Conservation (phyloP, 2,888 invertebrate species). For the Cosmorhoe ocellata region DNA sequence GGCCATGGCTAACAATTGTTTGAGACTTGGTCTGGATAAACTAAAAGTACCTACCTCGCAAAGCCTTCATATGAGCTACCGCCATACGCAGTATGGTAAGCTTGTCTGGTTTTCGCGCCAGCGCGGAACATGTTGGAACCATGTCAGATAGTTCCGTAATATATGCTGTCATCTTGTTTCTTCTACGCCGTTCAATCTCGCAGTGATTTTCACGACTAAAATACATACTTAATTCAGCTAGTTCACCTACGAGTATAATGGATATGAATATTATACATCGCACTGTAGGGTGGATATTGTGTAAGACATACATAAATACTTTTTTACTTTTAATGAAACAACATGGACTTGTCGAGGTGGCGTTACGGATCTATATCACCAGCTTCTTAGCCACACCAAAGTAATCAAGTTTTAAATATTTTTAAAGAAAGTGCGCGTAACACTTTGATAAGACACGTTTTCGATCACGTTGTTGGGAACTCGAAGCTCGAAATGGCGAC, state of each 20-base stretch:
- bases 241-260: too few relatives aligned
- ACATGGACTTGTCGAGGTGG: too few relatives aligned
- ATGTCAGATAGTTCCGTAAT: slow-evolving; percentile 99
- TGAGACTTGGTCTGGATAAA: not conserved
- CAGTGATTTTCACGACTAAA: slow-evolving; percentile 97
- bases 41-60: slow-evolving; percentile 91
- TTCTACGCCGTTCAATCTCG: slow-evolving; percentile 98
- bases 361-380: too few relatives aligned
- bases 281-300: too few relatives aligned
- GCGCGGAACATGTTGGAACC: slow-evolving; percentile 99
- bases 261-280: too few relatives aligned
- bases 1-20: not conserved
- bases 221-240: slow-evolving; percentile 14
- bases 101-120: slow-evolving; percentile 99
- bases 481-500: slow-evolving; percentile 42
- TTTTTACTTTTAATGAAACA: too few relatives aligned
- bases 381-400: slow-evolving; percentile 4
- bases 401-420: slow-evolving; percentile 47
- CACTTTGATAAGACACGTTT: slow-evolving; percentile 80
- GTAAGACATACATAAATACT: too few relatives aligned
- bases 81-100: slow-evolving; percentile 99
- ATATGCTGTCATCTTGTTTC: slow-evolving; percentile 99
- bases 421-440: slow-evolving; percentile 47
- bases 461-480: slow-evolving; percentile 61
- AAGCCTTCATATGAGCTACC: slow-evolving; percentile 99